Conservation (phyloP, 2,888 invertebrate species). For the Acrobeloides nanus region DNA sequence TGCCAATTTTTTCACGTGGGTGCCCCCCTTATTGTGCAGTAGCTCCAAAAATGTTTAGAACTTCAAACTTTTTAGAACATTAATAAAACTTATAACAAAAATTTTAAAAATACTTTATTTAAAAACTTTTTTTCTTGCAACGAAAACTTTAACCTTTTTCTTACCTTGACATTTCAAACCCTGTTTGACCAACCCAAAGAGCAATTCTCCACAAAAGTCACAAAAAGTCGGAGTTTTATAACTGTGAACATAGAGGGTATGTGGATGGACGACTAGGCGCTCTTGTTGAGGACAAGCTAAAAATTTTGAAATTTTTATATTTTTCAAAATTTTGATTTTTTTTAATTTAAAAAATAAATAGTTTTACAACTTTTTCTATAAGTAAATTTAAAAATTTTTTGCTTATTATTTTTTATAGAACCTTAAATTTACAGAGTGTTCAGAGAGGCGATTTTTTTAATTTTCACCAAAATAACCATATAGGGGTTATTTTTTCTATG, state of each 20-base stretch:
- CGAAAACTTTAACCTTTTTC: conserved; percentile 59
- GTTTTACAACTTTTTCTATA: too few relatives aligned
- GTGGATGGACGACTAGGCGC: conserved; percentile 66
- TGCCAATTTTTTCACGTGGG: too few relatives aligned
- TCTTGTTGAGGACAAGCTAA: conserved; percentile 59
- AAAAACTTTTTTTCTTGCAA: conserved; percentile 64
- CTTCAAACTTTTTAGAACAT: not conserved
- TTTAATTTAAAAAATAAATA: not conserved
- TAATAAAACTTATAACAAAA: not conserved
- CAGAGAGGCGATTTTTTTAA: too few relatives aligned
- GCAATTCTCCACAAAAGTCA: conserved; percentile 98
- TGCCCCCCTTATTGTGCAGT: too few relatives aligned
- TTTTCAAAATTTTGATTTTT: not conserved
- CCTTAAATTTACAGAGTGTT: too few relatives aligned
- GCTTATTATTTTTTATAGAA: too few relatives aligned
- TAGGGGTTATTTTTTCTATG: too few relatives aligned
- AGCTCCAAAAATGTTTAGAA: conserved; percentile 1
- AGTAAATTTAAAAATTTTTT: too few relatives aligned
- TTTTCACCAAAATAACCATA: too few relatives aligned
- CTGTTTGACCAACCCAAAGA: conserved; percentile 93
- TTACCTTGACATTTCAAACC: conserved; percentile 97
- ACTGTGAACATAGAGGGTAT: conserved; percentile 88
- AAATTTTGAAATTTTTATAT: conserved; percentile 8
- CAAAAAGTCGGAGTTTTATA: conserved; percentile 92
- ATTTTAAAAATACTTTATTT: not conserved